These are phyloP conservation scores for Gonocerus acuteangulatus DNA, from an alignment of 2,888 invertebrate genomes.

Conservation along the genomic window DNA sequence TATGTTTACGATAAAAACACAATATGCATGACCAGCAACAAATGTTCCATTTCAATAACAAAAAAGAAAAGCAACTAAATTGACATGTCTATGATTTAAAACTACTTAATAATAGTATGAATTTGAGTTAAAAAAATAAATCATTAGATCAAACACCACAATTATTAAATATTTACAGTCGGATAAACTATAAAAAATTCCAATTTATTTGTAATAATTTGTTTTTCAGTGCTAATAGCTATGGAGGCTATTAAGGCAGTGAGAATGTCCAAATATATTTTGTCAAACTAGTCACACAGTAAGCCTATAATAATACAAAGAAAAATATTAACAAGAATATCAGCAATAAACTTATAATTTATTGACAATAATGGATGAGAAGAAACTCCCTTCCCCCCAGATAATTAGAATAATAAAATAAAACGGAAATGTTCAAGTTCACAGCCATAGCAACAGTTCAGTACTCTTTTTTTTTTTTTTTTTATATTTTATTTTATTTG, in stretches of 20 bases:
- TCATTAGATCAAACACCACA: conserved; percentile 2
- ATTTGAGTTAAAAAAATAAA: conserved; percentile 14
- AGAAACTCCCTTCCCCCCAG: background rate
- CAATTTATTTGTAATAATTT: background rate
- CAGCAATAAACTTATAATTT: background rate
- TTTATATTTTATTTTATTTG: background rate
- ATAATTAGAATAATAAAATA: conserved; percentile 3
- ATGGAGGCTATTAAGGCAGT: conserved; percentile 11
- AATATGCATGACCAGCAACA: too few relatives aligned
- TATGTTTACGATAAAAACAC: too few relatives aligned
- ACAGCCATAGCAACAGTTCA: conserved; percentile 26
- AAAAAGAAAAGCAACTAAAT: too few relatives aligned
- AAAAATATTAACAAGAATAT: background rate
- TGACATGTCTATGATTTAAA: too few relatives aligned
- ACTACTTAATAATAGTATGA: too few relatives aligned
- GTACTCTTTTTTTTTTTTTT: conserved; percentile 8
- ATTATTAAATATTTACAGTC: conserved; percentile 6
- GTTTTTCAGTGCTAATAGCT: background rate
- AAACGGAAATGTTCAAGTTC: conserved; percentile 27
- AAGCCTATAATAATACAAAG: too few relatives aligned
- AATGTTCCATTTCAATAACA: too few relatives aligned
- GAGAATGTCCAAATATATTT: background rate
- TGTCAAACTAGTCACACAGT: background rate
- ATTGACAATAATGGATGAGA: background rate
- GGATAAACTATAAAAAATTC: background rate